Evolutionary conservation across 2,113 vertebrate genomes (phyloP).

Genomic region (Megaleporinus macrocephalus): DNA sequence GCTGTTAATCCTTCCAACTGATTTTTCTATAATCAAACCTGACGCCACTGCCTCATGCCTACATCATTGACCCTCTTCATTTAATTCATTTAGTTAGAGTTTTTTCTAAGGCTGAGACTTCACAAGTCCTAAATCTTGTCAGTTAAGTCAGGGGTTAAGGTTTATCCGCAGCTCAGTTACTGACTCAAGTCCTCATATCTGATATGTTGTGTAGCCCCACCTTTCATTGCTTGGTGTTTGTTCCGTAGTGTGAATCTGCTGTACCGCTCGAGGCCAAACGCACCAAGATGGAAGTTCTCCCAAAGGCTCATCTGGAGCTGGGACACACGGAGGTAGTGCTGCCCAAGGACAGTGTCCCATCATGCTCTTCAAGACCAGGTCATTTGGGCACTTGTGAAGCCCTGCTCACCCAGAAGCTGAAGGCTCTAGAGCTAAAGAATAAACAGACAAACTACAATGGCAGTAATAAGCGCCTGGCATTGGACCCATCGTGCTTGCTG

Average conservation of each 20-base stretch:
- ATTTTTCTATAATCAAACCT: no score
- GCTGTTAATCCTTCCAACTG: no score
- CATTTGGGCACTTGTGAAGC: slow-evolving; percentile 60
- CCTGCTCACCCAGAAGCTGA: slow-evolving; percentile 68
- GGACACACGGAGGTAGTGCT: slow-evolving; percentile 7
- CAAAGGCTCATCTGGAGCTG: slow-evolving; percentile 46
- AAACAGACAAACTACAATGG: slow-evolving; percentile 39
- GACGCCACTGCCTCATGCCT: no score
- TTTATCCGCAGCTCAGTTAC: no score
- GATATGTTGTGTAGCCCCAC: background rate
- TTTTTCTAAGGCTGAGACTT: no score
- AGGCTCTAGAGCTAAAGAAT: slow-evolving; percentile 67
- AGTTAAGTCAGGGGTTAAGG: no score
- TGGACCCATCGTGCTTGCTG: slow-evolving; percentile 71
- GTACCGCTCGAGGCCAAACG: slow-evolving; percentile 47
- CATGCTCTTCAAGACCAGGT: slow-evolving; percentile 16
- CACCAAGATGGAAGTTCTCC: slow-evolving; percentile 42
- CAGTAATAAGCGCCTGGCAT: slow-evolving; percentile 43
- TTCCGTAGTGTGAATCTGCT: slow-evolving; percentile 32
- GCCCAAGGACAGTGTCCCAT: slow-evolving; percentile 35
- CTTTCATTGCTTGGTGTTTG: background rate
- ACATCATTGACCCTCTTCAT: no score
- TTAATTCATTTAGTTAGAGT: no score
- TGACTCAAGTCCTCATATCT: no score
- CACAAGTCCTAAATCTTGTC: no score